Evolutionary conservation across 2,888 invertebrate species (phyloP), one percentile per base, ranked within the genome.

Genomic region (Hypsopygia costalis): DNA sequence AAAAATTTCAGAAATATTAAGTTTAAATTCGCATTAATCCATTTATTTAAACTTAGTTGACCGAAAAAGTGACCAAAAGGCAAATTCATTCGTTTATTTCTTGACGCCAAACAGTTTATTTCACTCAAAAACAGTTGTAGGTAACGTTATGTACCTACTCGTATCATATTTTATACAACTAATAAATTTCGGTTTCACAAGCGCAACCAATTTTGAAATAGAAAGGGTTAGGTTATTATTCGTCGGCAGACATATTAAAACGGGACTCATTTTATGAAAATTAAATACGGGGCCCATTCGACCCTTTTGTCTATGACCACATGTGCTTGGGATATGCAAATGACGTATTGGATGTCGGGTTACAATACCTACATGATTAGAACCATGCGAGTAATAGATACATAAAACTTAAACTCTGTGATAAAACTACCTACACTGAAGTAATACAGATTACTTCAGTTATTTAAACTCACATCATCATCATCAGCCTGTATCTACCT

Each of bases 271-370:
- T 86, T 81, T 82, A 82, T 83, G 80, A 86, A 87, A 88, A 87
- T 87, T 87, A 83, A 86, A 87, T 85, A 82, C 79, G 69, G 78
- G 72, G 68, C 62, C 72, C 62, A 70, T 76, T 72, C 68, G 68
- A 71, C 72, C 83, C 86, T 81, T 16, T 81, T 82, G 81, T 81
- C 77, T 81, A 80, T 76, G 75, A 69, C 72, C 83, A 83, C 86
- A 87, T 88, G 86, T 86, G 87, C 73, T 69, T 59, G 74, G 79
- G 69, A 70, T 88, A 87, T 87, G 86, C 79, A 86, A 86, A 87
- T 85, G 78, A 77, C 62, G 76, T 81, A 85, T 86, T 74, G 81
- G 72, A 69, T 80, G 65, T 76, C 68, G 62, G 69, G 55, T 46
- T 57, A 71, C 69, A 71, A 73, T 74, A 67, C 63, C 57, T 66